Base-by-base conservation (phyloP, 1,140 invertebrate genomes). In the Pseudomyrmex pallidus region DNA sequence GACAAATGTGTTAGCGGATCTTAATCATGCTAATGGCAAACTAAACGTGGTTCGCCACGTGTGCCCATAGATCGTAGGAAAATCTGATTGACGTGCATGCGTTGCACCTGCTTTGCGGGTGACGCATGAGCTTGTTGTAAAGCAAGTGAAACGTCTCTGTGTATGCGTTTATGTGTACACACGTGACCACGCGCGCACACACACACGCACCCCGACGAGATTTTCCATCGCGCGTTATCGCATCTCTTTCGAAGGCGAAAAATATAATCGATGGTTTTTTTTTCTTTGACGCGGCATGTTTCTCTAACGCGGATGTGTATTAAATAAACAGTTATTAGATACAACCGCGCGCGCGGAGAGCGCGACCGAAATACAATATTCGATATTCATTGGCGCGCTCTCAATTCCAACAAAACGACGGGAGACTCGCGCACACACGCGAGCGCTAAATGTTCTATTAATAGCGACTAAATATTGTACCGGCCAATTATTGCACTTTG, bases 1-100 rank as follows among this genome's bases (percentile, higher is more conserved):
- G 64, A 35, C 54, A 57, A 72, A 35, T 17, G 54, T 25, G 66
- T 72, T 56, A 56, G 35, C 54, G 54, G 48, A 83, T 78, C 68
- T 64, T 84, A 74, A 87, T 78, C 86, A 84, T 61, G 74, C 48
- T 88, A 88, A 88, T 83, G 83, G 59, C 50, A 48, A 82, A 88
- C 86, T 84, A 87, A 88, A 87, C 66, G 85, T 48, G 74, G 61
- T 52, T 66, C 22, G n/a, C 72, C 80, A 64, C 74, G 80, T 77
- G 82, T 76, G 56, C 62, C 50, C 20, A 59, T n/a, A 17, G 50
- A 44, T 35, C 74, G 62, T 80, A 70, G 50, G 82, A 62, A 87
- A 78, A 82, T 72, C 76, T 61, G 85, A 88, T 66, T 87, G 85
- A 76, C 85, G 46, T 78, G 57, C 20, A 56, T 57, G 64, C 22